Percentiles rank a stretch among this genome's conserved stretches.
These are phyloP conservation scores for Cardiocondyla obscurior DNA, from an alignment of 1,140 invertebrate genomes.

Conservation along the genomic window DNA sequence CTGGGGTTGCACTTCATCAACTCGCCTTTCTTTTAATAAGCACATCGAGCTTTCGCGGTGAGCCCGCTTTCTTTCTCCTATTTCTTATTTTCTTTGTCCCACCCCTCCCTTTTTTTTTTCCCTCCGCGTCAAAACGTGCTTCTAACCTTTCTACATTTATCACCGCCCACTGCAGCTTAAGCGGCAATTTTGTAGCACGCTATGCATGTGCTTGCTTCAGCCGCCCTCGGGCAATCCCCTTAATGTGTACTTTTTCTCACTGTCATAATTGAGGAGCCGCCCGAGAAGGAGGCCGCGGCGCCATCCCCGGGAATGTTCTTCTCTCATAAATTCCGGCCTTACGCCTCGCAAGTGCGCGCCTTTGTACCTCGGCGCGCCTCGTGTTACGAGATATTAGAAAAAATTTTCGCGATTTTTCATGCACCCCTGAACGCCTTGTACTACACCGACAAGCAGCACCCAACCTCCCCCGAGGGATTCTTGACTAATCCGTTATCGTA, in stretches of 20 bases:
- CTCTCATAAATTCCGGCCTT: constrained; percentile 60
- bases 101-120: background rate
- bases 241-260: constrained; percentile 72
- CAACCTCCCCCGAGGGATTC: background rate
- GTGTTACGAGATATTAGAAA: constrained; percentile 52
- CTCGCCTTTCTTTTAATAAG: constrained; percentile 54
- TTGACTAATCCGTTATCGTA: background rate
- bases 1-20: constrained; percentile 44
- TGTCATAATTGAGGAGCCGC: constrained; percentile 68
- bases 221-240: constrained; percentile 60
- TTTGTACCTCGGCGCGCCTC: constrained; percentile 34
- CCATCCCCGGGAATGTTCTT: constrained; percentile 50
- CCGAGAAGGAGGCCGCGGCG: constrained; percentile 29
- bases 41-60: constrained; percentile 44
- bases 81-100: background rate
- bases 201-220: constrained; percentile 65
- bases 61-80: background rate
- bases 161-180: constrained; percentile 65
- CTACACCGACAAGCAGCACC: background rate
- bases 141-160: constrained; percentile 67
- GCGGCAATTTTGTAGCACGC: constrained; percentile 64
- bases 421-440: background rate
- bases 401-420: constrained; percentile 54
- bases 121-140: constrained; percentile 15
- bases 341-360: constrained; percentile 29